These are phyloP conservation scores for Eufriesea mexicana DNA, from an alignment of 1,140 invertebrate species.

Conservation along the genomic window DNA sequence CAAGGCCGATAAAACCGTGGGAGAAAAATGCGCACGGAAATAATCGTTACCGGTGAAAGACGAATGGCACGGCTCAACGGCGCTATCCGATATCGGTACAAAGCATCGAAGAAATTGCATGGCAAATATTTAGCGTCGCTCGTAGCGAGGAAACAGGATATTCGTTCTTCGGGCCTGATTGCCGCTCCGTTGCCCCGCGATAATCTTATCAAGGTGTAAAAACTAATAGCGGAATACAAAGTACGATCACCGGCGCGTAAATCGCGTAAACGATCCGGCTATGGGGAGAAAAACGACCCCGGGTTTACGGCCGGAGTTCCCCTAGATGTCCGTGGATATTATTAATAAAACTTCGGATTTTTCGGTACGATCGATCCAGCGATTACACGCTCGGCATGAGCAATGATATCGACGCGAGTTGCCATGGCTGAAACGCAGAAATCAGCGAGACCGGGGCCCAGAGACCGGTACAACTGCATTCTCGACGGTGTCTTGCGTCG, in stretches of 20 bases:
- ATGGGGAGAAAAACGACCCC: neutral
- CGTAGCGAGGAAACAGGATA: conserved; percentile 30
- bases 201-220: conserved; percentile 42
- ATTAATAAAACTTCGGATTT: conserved; percentile 26
- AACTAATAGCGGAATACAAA: conserved; percentile 37
- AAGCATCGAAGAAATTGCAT: neutral
- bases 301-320: neutral
- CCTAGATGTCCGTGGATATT: neutral
- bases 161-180: neutral
- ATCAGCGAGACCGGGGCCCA: neutral
- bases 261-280: conserved; percentile 26
- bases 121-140: conserved; percentile 7
- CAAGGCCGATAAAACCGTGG: neutral
- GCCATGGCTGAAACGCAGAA: conserved; percentile 11
- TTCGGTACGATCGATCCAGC: conserved; percentile 13
- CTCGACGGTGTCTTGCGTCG: conserved; percentile 8
- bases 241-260: conserved; percentile 17
- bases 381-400: conserved; percentile 20
- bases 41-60: neutral
- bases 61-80: neutral
- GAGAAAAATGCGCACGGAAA: neutral
- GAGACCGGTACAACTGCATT: conserved; percentile 51
- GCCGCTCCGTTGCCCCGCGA: neutral
- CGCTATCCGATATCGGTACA: neutral
- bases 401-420: conserved; percentile 3